phyloP scores from a whole-genome alignment of 2,888 invertebrate species.

The Drosophila emarginata region DNA sequence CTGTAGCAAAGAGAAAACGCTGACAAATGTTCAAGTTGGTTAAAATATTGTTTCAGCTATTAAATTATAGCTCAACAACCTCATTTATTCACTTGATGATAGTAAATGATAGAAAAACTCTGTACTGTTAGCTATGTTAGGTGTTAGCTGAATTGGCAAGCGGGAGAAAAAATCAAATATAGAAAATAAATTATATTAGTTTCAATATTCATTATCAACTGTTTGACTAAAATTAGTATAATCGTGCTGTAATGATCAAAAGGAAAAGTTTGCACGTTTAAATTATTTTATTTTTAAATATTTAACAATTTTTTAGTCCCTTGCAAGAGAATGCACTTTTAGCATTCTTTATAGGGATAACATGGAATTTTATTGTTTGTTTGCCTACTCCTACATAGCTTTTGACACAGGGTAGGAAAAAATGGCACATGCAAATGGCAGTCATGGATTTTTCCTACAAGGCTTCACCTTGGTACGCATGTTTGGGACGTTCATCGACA shows the following conservation, averaged over 20 bases:
- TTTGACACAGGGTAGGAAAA: neutral
- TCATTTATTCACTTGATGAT: neutral
- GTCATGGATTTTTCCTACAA: constrained; percentile 8
- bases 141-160: neutral
- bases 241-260: no score
- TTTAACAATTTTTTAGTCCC: no score
- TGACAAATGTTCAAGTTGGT: neutral
- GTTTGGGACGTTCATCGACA: constrained; percentile 31
- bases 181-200: no score
- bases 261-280: no score
- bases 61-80: neutral
- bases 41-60: neutral
- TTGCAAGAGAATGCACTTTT: no score
- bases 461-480: constrained; percentile 1
- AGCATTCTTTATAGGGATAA: no score
- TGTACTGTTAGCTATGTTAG: no score
- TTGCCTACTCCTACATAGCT: no score
- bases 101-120: neutral
- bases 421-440: neutral
- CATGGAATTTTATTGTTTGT: neutral
- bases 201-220: no score
- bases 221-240: no score
- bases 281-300: no score
- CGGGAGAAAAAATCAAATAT: no score
- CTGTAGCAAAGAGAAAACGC: neutral